phyloP scores from a whole-genome alignment of 2,797 vertebrate species.

The Diplodus sargus region DNA sequence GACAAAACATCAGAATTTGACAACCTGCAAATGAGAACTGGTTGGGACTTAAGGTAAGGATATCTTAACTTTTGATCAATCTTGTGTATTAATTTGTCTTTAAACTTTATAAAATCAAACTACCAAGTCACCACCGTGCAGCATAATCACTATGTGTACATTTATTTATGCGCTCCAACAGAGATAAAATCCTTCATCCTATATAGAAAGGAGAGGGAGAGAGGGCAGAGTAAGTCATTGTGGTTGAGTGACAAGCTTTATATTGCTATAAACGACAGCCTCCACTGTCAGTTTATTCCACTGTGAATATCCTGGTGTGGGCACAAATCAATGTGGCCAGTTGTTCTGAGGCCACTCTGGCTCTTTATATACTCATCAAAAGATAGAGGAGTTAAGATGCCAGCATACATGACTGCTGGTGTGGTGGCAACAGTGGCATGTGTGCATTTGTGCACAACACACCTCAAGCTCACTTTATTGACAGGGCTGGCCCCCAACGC shows the following conservation, averaged over 20 bases:
- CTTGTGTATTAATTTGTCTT: too few species aligned
- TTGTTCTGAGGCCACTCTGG: slow-evolving; percentile 32
- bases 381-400: slow-evolving; percentile 15
- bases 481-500: slow-evolving; percentile 16
- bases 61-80: too few species aligned
- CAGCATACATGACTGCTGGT: slow-evolving; percentile 17
- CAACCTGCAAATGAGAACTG: too few species aligned
- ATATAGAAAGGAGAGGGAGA: neutral
- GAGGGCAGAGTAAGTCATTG: neutral
- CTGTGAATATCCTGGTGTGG: slow-evolving; percentile 24
- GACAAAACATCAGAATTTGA: too few species aligned
- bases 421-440: slow-evolving; percentile 13
- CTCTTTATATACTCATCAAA: slow-evolving; percentile 47
- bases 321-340: slow-evolving; percentile 48
- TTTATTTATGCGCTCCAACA: neutral
- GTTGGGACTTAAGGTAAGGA: too few species aligned
- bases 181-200: neutral
- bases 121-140: neutral
- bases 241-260: slow-evolving; percentile 34
- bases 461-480: slow-evolving; percentile 21
- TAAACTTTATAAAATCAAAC: neutral
- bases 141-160: neutral
- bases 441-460: slow-evolving; percentile 15
- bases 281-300: slow-evolving; percentile 39
- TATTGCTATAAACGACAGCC: slow-evolving; percentile 24